phyloP scores from a whole-genome alignment of 1,140 invertebrate genomes.

The Aphidius ervi region DNA sequence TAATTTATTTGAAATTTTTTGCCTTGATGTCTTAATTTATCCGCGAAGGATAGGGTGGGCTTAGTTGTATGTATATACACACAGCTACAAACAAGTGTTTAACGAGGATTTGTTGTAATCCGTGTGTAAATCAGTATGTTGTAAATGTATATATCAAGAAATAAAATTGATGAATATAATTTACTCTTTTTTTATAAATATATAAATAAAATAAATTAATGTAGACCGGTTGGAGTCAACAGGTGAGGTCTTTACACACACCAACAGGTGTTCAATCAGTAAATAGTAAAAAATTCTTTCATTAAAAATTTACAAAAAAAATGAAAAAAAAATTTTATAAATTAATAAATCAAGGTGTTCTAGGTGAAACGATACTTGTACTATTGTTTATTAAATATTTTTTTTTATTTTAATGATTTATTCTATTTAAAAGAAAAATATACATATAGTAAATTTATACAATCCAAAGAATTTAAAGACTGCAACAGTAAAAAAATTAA shows the following conservation, averaged over 20 bases:
- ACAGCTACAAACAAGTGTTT: not conserved
- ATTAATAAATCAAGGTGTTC: constrained; percentile 32
- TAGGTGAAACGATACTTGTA: not conserved
- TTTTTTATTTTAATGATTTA: too few species aligned
- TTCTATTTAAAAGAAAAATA: too few species aligned
- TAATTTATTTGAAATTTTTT: not conserved
- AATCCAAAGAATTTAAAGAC: too few species aligned
- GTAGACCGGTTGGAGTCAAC: constrained; percentile 48
- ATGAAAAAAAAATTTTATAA: too few species aligned
- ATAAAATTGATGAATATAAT: too few species aligned
- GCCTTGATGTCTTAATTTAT: constrained; percentile 8
- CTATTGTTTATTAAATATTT: not conserved
- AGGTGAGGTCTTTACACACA: constrained; percentile 50
- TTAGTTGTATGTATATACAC: not conserved
- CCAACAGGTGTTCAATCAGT: constrained; percentile 51
- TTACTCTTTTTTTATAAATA: too few species aligned
- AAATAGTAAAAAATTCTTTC: constrained; percentile 42
- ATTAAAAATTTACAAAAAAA: too few species aligned
- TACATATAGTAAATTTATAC: too few species aligned
- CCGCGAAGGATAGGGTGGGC: not conserved
- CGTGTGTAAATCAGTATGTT: too few species aligned
- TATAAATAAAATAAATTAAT: constrained; percentile 32
- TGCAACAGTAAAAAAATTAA: too few species aligned
- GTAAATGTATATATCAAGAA: too few species aligned
- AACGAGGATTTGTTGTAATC: too few species aligned